Evolutionary conservation across 2,797 vertebrate genomes (phyloP).

Genomic region (Lophius americanus): DNA sequence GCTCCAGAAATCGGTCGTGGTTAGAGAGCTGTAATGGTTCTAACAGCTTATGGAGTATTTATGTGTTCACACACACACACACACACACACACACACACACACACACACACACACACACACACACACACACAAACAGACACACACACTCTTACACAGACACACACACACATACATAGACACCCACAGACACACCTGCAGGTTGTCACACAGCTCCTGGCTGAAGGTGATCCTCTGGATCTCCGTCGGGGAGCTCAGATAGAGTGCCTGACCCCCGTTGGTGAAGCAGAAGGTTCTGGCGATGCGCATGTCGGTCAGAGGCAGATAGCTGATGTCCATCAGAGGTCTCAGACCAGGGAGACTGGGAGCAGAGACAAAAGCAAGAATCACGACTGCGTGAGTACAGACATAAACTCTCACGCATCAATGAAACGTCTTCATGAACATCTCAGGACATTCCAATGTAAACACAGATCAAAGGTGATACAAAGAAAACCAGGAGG

Average conservation of each 20-base stretch:
- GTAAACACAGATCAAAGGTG: neutral
- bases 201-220: constrained; percentile 98
- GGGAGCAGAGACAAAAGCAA: constrained; percentile 28
- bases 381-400: no score
- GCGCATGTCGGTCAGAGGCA: constrained; percentile 97
- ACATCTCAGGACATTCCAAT: no score
- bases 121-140: constrained; percentile 3
- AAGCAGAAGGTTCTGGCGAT: constrained; percentile 99
- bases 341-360: constrained; percentile 97
- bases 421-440: neutral
- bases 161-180: neutral
- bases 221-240: constrained; percentile 98
- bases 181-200: constrained; percentile 87
- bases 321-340: constrained; percentile 93
- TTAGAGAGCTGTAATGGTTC: no score
- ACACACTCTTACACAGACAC: neutral
- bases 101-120: constrained; percentile 67
- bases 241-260: constrained; percentile 96
- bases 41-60: no score
- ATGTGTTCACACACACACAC: no score
- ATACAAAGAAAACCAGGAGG: neutral
- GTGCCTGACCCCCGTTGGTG: constrained; percentile 93
- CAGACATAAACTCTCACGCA: constrained; percentile 9
- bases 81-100: neutral
- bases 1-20: no score